These are phyloP conservation scores for Synanceia verrucosa DNA, from an alignment of 2,797 vertebrate species.

Conservation along the genomic window DNA sequence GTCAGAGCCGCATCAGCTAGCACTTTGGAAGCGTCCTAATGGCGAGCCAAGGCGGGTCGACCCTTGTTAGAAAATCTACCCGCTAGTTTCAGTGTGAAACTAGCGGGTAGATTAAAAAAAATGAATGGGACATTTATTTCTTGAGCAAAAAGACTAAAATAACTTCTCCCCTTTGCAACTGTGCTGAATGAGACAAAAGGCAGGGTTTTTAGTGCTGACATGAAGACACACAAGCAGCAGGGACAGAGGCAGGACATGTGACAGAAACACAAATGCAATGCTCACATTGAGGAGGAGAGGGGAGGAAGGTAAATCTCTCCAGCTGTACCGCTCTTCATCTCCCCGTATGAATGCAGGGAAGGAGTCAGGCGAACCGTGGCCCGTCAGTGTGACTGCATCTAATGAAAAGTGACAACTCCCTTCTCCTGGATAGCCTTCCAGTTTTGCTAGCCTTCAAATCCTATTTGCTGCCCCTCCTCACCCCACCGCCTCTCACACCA, in stretches of 20 bases:
- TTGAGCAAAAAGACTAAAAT: neutral
- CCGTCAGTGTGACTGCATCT: conserved; percentile 57
- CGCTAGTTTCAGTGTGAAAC: no score
- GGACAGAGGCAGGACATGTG: neutral
- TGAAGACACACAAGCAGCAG: neutral
- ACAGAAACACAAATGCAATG: neutral
- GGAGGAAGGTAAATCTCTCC: neutral
- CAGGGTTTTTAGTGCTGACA: neutral
- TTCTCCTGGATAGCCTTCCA: conserved; percentile 68
- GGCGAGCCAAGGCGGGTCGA: no score
- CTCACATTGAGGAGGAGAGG: neutral
- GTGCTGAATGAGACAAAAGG: conserved; percentile 4
- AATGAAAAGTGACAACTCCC: conserved; percentile 77
- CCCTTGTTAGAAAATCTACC: no score
- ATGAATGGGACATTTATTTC: neutral
- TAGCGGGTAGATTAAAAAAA: no score
- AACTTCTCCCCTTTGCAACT: neutral
- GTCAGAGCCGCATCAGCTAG: no score
- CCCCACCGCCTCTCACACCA: neutral
- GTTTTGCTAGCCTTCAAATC: conserved; percentile 75
- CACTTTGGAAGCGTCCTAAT: no score
- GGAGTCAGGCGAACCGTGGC: conserved; percentile 29
- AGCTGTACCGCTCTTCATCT: conserved; percentile 12
- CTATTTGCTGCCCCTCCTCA: conserved; percentile 56
- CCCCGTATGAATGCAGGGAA: conserved; percentile 19